Conservation (phyloP, 2,888 invertebrate species). For the Tromatobia lineatoria region DNA sequence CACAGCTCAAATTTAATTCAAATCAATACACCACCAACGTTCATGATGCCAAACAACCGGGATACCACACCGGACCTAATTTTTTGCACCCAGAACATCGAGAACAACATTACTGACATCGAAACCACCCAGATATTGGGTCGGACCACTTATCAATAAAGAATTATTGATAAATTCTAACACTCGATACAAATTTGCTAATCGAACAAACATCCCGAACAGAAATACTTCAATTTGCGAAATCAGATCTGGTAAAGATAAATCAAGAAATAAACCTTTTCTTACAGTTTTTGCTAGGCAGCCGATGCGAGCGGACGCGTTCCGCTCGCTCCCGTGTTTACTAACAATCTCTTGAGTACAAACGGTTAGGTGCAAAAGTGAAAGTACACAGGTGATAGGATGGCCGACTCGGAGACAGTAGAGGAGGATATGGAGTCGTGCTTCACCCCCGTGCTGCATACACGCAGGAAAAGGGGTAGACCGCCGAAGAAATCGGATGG, state of each 20-base stretch:
- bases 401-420: conserved; percentile 1
- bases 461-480: conserved; percentile 81
- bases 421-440: conserved; percentile 13
- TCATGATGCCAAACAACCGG: conserved; percentile 27
- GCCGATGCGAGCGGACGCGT: conserved; percentile 1
- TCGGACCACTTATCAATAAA: conserved; percentile 21
- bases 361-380: background rate
- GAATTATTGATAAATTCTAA: too few species aligned
- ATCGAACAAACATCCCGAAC: background rate
- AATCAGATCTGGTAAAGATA: background rate
- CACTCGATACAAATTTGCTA: background rate
- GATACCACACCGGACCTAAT: conserved; percentile 14
- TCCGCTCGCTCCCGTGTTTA: conserved; percentile 23
- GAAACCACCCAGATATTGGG: conserved; percentile 16
- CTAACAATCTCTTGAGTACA: background rate
- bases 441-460: conserved; percentile 1
- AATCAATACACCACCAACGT: conserved; percentile 13
- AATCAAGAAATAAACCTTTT: conserved; percentile 1
- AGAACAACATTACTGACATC: background rate
- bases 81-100: background rate
- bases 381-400: background rate
- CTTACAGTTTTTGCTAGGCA: background rate
- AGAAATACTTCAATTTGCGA: background rate
- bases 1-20: conserved; percentile 7
- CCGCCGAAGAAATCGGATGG: conserved; percentile 4